Evolutionary conservation across 2,797 vertebrate genomes (phyloP), one percentile per base, ranked within the genome.

Genomic region (Alauda arvensis): DNA sequence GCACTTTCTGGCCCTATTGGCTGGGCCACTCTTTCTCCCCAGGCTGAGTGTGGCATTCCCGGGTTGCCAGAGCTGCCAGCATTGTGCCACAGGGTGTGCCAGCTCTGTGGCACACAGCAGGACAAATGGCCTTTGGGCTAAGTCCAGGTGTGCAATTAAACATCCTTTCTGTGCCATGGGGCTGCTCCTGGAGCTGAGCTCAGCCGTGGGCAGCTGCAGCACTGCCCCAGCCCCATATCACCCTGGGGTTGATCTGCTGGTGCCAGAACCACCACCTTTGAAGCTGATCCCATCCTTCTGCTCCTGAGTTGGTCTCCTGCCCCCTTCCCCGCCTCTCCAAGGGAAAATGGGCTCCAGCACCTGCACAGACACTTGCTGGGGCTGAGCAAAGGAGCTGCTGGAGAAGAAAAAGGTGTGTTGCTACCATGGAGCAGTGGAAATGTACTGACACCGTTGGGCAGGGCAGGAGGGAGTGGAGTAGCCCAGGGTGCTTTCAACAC

Each of bases 141-240:
- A 45, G 39, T n/a, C 53, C 5, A 1, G 31, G 18, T 62, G 34
- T 31, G n/a, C 49, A n/a, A 23, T 39, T 39, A 34, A 43, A 53
- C n/a, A 60, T 6, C 13, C 28, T 57, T 83, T 51, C 51, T 46
- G 39, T 0, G 0, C 48, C 53, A 24, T 0, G 0, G 49, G 31
- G 43, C 67, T 43, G 3, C 21, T 77, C 49, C 68, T 21, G 42
- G 11, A 23, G 29, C 62, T 21, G 52, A 25, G 43, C 24, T 77
- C 61, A 65, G 56, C 49, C 37, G 5, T 0, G 20, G 28, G 51
- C 48, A 75, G 26, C 53, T 4, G 2, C 3, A 18, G 60, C 70
- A 61, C 14, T 10, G 37, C 33, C 37, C 3, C 45, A 25, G 20
- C 33, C 42, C 0, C 3, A 77, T 9, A 20, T 31, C 48, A n/a